Evolutionary conservation across 23 tunicate species (phyloP), one percentile per base, ranked within the genome.

Genomic region (Styela clava): DNA sequence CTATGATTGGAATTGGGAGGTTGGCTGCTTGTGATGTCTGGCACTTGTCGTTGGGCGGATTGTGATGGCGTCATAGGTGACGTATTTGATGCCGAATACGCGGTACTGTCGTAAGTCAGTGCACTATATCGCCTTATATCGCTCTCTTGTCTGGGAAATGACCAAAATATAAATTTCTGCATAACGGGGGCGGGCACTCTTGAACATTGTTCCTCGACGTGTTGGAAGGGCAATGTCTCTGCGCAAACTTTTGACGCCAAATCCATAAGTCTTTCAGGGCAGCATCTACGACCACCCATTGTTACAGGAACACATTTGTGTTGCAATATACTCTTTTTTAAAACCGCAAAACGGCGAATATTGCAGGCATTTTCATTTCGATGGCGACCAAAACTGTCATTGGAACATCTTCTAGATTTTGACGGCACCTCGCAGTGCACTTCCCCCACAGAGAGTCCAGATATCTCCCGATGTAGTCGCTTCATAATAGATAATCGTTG

Each of bases 51-150:
- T 24, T 52, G 37, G 27, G 65, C 16, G 21, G 81, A n/a, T 29
- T 36, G 32, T 33, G 52, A 31, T 25, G 27, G 28, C n/a, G 30
- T 74, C n/a, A 33, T 18, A 31, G 79, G 20, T 35, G 81, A 26
- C 63, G 81, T 76, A 44, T 68, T 85, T 37, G 73, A 7, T 20
- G n/a, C 20, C 25, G 31, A 20, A 0, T 35, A 69, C 24, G 73
- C 69, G 61, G 34, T 22, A 18, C 67, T 44, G 37, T 52, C 85
- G 61, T 69, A 80, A 16, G 90, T 44, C 65, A 86, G 81, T 16
- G 95, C 95, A 34, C 88, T 89, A 81, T 89, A 89, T 61, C 95
- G 79, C 26, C 88, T 74, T 28, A 89, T 89, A 76, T 89, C 95
- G 19, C 79, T 82, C 35, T 89, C 95, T 28, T 33, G 80, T 21